Percentiles rank a stretch among this genome's conserved stretches.
Conservation (phyloP, 2,113 vertebrate species). For the Eublepharis macularius region DNA sequence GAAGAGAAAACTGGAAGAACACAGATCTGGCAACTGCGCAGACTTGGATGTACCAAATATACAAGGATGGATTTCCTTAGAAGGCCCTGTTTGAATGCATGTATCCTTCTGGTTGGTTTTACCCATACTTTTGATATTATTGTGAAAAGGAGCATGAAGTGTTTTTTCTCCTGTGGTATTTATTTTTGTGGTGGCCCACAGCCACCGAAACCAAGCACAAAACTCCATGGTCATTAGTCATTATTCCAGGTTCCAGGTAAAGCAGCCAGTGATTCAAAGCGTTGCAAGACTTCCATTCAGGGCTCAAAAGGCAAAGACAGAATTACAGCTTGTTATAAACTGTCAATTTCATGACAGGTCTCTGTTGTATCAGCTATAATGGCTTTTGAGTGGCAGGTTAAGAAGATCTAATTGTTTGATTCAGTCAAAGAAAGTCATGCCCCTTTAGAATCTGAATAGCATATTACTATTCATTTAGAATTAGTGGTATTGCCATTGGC, state of each 20-base stretch:
- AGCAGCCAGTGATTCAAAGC: neutral
- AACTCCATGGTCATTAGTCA: slow-evolving; percentile 47
- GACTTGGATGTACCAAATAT: slow-evolving; percentile 42
- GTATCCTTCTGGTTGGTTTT: slow-evolving; percentile 72
- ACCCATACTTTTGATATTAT: slow-evolving; percentile 63
- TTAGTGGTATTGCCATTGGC: neutral
- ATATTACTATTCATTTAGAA: neutral
- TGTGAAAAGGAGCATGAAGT: slow-evolving; percentile 48
- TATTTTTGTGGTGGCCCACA: slow-evolving; percentile 43
- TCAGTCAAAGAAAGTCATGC: neutral
- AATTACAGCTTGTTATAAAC: neutral
- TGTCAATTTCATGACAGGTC: neutral
- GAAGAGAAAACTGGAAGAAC: slow-evolving; percentile 26
- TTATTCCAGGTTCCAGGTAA: accelerated
- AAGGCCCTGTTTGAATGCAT: slow-evolving; percentile 70
- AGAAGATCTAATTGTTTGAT: neutral
- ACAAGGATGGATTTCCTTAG: slow-evolving; percentile 47
- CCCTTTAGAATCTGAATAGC: neutral
- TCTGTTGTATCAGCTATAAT: neutral
- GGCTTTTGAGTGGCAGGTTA: neutral
- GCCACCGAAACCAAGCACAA: slow-evolving; percentile 7
- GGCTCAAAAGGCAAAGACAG: neutral
- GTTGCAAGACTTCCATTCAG: accelerated
- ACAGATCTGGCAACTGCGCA: slow-evolving; percentile 31
- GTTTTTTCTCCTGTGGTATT: slow-evolving; percentile 60